Evolutionary conservation across 2,888 invertebrate genomes (phyloP).

Genomic region (Micoletzkya japonica): DNA sequence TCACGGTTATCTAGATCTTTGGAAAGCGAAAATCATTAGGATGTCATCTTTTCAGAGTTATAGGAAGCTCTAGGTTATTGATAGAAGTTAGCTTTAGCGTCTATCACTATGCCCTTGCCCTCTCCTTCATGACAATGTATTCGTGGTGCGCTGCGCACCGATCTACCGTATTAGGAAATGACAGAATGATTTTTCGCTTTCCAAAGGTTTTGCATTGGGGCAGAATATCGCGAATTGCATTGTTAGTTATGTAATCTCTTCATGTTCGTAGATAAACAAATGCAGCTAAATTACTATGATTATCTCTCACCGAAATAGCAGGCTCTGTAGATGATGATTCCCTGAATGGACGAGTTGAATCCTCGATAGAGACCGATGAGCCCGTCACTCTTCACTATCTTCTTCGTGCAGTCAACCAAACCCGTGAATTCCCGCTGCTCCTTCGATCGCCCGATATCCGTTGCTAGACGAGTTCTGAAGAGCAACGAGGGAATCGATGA

Average conservation of each 20-base stretch:
- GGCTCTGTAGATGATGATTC: constrained; percentile 81
- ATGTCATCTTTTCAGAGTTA: too few relatives aligned
- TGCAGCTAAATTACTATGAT: neutral
- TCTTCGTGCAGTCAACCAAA: constrained; percentile 80
- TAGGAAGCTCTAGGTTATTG: too few relatives aligned
- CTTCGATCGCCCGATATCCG: constrained; percentile 70
- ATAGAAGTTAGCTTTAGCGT: too few relatives aligned
- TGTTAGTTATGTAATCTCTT: neutral
- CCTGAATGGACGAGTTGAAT: constrained; percentile 65
- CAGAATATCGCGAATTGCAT: neutral
- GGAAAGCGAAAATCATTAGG: neutral
- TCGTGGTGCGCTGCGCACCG: too few relatives aligned
- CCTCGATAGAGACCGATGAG: constrained; percentile 79
- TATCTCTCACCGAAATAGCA: constrained; percentile 76
- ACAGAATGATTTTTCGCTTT: too few relatives aligned
- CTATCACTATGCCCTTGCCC: too few relatives aligned
- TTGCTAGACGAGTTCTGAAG: constrained; percentile 75
- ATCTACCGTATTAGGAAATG: too few relatives aligned
- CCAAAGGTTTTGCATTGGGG: neutral
- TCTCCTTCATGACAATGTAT: too few relatives aligned
- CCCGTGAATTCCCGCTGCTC: constrained; percentile 79
- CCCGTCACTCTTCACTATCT: constrained; percentile 80
- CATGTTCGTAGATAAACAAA: neutral
- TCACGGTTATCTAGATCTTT: neutral
- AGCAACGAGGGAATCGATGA: too few relatives aligned